phyloP scores from a whole-genome alignment of 2,797 vertebrate species.

The Eleutherodactylus coqui region DNA sequence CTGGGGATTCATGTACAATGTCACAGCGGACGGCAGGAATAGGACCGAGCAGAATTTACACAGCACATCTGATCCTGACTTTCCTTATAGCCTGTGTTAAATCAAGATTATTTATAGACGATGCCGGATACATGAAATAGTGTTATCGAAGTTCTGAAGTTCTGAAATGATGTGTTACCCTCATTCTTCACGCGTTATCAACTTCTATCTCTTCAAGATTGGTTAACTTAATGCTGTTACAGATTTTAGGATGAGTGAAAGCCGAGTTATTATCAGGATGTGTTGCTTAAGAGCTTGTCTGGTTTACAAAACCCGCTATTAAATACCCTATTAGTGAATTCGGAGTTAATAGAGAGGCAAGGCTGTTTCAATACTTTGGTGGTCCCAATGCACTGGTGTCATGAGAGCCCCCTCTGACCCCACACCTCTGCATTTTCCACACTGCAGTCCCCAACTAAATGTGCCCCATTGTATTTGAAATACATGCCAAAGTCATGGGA shows the following conservation, averaged over 20 bases:
- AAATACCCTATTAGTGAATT: background rate
- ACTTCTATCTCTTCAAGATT: background rate
- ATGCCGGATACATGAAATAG: slow-evolving; percentile 2
- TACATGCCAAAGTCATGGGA: too few relatives aligned
- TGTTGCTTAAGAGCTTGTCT: background rate
- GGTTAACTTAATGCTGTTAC: background rate
- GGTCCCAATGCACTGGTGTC: too few relatives aligned
- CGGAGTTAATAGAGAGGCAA: background rate
- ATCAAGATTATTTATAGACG: slow-evolving; percentile 31
- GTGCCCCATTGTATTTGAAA: too few relatives aligned
- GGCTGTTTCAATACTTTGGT: background rate
- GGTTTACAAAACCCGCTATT: background rate
- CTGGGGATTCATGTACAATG: slow-evolving; percentile 37
- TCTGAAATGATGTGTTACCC: slow-evolving; percentile 2
- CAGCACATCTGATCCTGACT: slow-evolving; percentile 44
- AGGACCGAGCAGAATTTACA: slow-evolving; percentile 19
- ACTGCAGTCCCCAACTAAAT: too few relatives aligned
- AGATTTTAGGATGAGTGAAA: background rate
- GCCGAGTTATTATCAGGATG: background rate
- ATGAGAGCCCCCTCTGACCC: too few relatives aligned
- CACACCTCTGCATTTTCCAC: too few relatives aligned
- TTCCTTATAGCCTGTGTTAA: background rate
- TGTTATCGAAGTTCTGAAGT: slow-evolving; percentile 17
- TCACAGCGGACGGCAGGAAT: slow-evolving; percentile 9
- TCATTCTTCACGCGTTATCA: background rate